Evolutionary conservation across 2,888 invertebrate species (phyloP), one percentile per base, ranked within the genome.

Genomic region (Ligdia adustata): DNA sequence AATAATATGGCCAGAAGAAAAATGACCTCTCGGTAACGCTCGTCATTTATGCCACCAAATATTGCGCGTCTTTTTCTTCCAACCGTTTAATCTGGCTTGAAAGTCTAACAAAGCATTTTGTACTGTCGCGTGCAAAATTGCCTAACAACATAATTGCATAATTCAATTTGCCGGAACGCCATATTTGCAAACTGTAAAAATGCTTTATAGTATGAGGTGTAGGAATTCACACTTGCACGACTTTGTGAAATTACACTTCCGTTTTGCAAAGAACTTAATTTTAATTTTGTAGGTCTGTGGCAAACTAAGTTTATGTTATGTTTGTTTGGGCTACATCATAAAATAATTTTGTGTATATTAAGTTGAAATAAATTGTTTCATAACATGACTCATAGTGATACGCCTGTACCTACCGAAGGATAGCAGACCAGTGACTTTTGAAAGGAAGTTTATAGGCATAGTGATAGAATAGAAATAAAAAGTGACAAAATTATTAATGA

Each of bases 81-180:
- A 26, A 61, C 46, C 65, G 72, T 75, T 78, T 77, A 77, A 70
- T 72, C 69, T 67, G 62, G n/a, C 70, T 76, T 76, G 78, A 80
- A 79, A 77, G 77, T 77, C 69, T 72, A 72, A 69, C 69, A 67
- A 73, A 68, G 66, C 67, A 70, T 72, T 72, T 62, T 63, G 76
- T 79, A 79, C 72, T 62, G 59, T 68, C 65, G 64, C 56, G 64
- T 55, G 48, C 65, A 34, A 58, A 73, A 66, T 50, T 49, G 38
- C 58, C 62, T 4, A 59, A 28, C 20, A 12, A 20, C 9, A 9
- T 46, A 42, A 45, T 42, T 34, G 45, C 15, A 12, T 32, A 28
- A 38, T 43, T 35, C 18, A 31, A 35, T 37, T 47, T 32, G 24
- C 31, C 28, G 22, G 24, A 40, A 24, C 22, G 46, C 12, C 27